These are phyloP conservation scores for Dipodomys ordii DNA, from an alignment of 2,113 vertebrate species.

Conservation along the genomic window DNA sequence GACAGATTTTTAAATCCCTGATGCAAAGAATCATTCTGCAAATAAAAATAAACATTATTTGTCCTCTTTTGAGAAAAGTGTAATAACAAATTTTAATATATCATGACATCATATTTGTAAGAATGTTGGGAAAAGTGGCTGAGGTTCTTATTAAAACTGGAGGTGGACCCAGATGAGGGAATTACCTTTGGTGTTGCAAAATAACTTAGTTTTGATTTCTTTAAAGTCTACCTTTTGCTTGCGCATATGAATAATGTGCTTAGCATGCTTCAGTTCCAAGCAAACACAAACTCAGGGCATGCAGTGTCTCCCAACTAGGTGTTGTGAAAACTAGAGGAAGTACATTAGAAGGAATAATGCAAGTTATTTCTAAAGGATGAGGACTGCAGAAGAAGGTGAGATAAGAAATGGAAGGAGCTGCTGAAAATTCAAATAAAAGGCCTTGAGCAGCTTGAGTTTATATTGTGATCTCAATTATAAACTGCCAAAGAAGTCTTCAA, in stretches of 20 bases:
- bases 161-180: background rate
- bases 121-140: background rate
- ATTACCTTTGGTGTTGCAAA: background rate
- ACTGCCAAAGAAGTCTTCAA: background rate
- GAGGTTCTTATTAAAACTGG: constrained; percentile 8
- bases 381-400: background rate
- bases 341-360: background rate
- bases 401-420: background rate
- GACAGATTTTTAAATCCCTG: background rate
- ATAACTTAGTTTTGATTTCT: constrained; percentile 9
- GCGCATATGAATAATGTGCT: background rate
- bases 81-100: background rate
- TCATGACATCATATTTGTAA: background rate
- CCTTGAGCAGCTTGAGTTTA: background rate
- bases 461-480: background rate
- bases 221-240: background rate
- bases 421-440: background rate
- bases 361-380: background rate
- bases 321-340: background rate
- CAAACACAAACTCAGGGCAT: background rate
- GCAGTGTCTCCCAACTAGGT: background rate
- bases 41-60: constrained; percentile 1
- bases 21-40: constrained; percentile 34
- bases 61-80: background rate
- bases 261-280: background rate